Evolutionary conservation across 2,888 invertebrate species (phyloP).

Genomic region (Neoaliturus tenellus): DNA sequence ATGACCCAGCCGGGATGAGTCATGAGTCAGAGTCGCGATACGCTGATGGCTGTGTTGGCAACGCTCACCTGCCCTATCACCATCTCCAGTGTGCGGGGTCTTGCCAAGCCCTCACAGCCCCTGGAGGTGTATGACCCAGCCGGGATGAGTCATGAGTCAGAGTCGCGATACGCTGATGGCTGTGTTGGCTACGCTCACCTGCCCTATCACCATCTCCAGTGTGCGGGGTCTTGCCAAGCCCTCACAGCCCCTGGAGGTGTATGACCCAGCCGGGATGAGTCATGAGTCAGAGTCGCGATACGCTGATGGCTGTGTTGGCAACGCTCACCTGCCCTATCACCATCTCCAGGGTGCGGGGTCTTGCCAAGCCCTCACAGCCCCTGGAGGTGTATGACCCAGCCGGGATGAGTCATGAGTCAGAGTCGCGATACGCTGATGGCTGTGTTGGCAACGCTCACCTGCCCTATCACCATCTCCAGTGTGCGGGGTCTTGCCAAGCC

Average conservation of each 20-base stretch:
- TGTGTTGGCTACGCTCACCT: not conserved
- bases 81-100: too few relatives aligned
- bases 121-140: not conserved
- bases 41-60: not conserved
- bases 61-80: not conserved
- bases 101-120: too few relatives aligned
- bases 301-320: not conserved
- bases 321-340: not conserved
- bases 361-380: too few relatives aligned
- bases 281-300: not conserved
- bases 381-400: too few relatives aligned
- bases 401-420: too few relatives aligned
- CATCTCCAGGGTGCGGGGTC: too few relatives aligned
- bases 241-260: too few relatives aligned
- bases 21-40: not conserved
- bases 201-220: not conserved
- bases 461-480: too few relatives aligned
- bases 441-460: too few relatives aligned
- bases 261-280: not conserved
- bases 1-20: not conserved
- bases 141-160: not conserved
- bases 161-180: not conserved
- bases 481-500: too few relatives aligned
- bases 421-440: too few relatives aligned
- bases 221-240: too few relatives aligned